Evolutionary conservation across 2,888 invertebrate genomes (phyloP).

Genomic region (Hetaerina titia): DNA sequence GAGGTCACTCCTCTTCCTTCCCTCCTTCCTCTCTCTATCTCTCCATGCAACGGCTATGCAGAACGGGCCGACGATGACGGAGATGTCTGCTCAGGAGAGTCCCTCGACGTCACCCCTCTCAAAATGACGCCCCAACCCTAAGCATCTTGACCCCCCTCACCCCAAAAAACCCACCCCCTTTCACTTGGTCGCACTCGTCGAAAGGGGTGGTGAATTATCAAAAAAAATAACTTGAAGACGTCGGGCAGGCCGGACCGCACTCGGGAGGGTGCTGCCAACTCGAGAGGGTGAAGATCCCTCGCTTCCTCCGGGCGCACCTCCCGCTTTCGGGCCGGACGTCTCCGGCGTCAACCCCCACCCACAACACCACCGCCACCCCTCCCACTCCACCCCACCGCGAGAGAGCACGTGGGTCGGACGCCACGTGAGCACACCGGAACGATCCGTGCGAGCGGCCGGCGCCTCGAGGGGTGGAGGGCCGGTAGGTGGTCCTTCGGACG

Average conservation of each 20-base stretch:
- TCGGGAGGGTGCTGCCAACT: too few relatives aligned
- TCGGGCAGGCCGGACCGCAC: background rate
- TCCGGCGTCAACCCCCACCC: background rate
- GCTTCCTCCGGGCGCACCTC: background rate
- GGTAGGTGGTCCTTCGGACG: background rate
- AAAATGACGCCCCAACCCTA: background rate
- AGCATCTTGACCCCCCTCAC: background rate
- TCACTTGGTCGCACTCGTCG: background rate
- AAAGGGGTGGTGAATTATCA: background rate
- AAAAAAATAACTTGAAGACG: too few relatives aligned
- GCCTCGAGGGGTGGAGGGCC: background rate
- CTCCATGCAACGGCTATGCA: background rate
- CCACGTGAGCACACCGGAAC: background rate
- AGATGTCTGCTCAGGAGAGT: background rate
- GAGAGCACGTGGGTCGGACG: background rate
- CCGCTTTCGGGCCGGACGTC: background rate
- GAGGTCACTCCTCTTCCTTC: background rate
- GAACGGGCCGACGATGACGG: too few relatives aligned
- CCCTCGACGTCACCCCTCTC: conserved; percentile 4
- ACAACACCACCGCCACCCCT: background rate
- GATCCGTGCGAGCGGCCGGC: background rate
- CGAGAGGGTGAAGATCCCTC: background rate
- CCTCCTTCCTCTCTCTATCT: background rate
- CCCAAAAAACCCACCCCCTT: background rate
- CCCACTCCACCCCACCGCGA: background rate